A percentile compares a stretch with the other conserved stretches of the same genome.
phyloP scores from a whole-genome alignment of 30 jellyfish, hydroid and myxozoan species.

The Aurelia coerulea region DNA sequence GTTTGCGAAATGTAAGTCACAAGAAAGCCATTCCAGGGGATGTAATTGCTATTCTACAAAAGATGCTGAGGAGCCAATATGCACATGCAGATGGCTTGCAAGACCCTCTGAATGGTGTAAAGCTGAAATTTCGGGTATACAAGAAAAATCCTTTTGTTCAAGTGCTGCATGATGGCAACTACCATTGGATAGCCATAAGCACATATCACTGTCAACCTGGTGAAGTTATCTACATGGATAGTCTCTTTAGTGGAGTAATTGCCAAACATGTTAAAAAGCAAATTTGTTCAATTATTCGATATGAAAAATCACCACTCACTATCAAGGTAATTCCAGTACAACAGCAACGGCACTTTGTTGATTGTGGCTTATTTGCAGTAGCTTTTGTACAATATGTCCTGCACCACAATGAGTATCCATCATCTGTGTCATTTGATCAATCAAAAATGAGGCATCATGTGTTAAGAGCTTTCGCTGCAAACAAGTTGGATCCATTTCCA shows the following conservation, averaged over 20 bases:
- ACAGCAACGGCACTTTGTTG: constrained; percentile 16
- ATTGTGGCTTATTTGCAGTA: constrained; percentile 36
- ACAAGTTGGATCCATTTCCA: no score
- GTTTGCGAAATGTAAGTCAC: not conserved
- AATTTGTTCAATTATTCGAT: constrained; percentile 5
- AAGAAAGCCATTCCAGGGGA: constrained; percentile 8
- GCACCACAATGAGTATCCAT: not conserved
- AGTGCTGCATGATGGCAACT: constrained; percentile 43
- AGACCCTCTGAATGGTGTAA: constrained; percentile 30
- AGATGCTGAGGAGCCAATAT: constrained; percentile 5
- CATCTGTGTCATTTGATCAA: constrained; percentile 1
- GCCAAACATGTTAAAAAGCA: constrained; percentile 22
- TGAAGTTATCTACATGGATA: constrained; percentile 11
- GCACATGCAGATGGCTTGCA: constrained; percentile 18
- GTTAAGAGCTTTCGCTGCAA: no score
- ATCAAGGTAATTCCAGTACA: constrained; percentile 33
- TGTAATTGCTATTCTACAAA: constrained; percentile 23
- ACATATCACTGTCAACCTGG: constrained; percentile 5
- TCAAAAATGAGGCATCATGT: constrained; percentile 18
- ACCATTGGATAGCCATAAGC: constrained; percentile 35
- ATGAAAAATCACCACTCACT: not conserved
- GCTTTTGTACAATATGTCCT: constrained; percentile 23
- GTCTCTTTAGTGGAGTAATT: constrained; percentile 12
- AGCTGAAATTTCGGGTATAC: not conserved
- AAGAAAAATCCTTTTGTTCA: constrained; percentile 24